Evolutionary conservation across 2,113 vertebrate species (phyloP).

Genomic region (rabbit (Oryctolagus cuniculus)): mOryCun1.1 NC_091434.1:125235501-125236000

Average conservation of each 20-base stretch:
- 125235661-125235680: conserved; percentile 92
- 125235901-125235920: fast-evolving
- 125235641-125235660: conserved; percentile 98
- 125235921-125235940: fast-evolving
- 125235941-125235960: not conserved
- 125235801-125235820: not conserved
- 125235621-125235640: not conserved
- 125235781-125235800: not conserved
- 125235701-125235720: conserved; percentile 96
- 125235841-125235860: not conserved
- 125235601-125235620: fast-evolving
- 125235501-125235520: not conserved
- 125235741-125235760: conserved; percentile 95
- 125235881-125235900: not conserved
- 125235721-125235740: conserved; percentile 95
- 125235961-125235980: not conserved
- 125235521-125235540: not conserved
- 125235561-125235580: not conserved
- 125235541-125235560: too few species aligned
- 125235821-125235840: not conserved
- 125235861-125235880: not conserved
- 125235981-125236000: not conserved
- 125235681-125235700: conserved; percentile 95
- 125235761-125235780: conserved; percentile 35
- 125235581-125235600: not conserved